Evolutionary conservation across 2,797 vertebrate genomes (phyloP).

Genomic region (Mormyrus proboscirostris): DNA sequence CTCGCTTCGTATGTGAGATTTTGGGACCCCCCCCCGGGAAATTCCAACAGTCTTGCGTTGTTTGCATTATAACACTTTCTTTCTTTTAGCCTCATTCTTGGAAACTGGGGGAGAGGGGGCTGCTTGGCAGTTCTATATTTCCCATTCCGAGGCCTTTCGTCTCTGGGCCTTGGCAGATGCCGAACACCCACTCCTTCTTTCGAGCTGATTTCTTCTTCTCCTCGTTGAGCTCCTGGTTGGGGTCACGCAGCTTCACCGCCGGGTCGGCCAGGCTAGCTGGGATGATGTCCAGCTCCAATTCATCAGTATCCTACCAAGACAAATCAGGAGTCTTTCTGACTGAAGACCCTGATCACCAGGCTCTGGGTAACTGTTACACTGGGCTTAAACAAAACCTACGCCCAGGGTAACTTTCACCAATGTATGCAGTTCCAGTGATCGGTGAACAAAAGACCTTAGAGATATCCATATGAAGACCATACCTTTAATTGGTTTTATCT

Average conservation of each 20-base stretch:
- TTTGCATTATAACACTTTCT: neutral
- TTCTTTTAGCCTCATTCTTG: neutral
- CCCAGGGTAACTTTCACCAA: neutral
- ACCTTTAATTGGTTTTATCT: neutral
- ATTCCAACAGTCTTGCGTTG: neutral
- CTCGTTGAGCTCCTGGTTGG: slow-evolving; percentile 89
- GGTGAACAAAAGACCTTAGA: neutral
- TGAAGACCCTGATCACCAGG: neutral
- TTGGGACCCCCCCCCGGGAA: neutral
- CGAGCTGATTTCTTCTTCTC: slow-evolving; percentile 95
- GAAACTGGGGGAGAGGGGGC: neutral
- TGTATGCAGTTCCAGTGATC: neutral
- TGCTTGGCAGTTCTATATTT: neutral
- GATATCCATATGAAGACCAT: neutral
- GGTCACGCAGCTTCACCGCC: slow-evolving; percentile 87
- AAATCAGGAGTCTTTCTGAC: neutral
- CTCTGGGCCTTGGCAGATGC: neutral
- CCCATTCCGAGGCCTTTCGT: neutral
- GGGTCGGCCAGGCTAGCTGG: slow-evolving; percentile 89
- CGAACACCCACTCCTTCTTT: slow-evolving; percentile 84
- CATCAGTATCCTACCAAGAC: slow-evolving; percentile 79
- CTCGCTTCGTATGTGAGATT: neutral
- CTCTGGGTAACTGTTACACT: neutral
- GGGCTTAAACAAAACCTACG: neutral
- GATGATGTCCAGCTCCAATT: slow-evolving; percentile 89